Conservation (phyloP, 2,888 invertebrate species). For the Coremacera marginata region DNA sequence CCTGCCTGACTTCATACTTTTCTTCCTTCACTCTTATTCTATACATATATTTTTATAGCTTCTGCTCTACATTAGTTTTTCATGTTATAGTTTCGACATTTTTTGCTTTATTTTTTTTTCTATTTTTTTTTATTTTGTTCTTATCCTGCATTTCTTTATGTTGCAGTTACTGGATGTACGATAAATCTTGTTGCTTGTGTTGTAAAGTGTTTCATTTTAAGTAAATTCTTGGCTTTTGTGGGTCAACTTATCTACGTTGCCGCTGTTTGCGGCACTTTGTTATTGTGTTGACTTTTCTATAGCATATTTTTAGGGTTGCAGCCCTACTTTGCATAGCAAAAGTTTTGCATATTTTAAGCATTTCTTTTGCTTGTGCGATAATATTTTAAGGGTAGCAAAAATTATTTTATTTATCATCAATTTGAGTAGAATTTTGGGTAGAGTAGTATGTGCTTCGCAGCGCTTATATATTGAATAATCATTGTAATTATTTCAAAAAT, state of each 20-base stretch:
- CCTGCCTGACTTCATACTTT: too few relatives aligned
- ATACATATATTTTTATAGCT: too few relatives aligned
- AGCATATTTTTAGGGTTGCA: constrained; percentile 1
- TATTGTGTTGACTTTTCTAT: neutral
- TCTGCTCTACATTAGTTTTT: neutral
- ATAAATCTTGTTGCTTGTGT: neutral
- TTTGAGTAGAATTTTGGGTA: too few relatives aligned
- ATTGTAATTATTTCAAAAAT: too few relatives aligned
- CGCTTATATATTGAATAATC: too few relatives aligned
- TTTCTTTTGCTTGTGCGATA: neutral
- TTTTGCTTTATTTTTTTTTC: neutral
- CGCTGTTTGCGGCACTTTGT: neutral
- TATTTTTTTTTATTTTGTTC: neutral
- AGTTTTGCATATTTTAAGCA: neutral
- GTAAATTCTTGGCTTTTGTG: constrained; percentile 5
- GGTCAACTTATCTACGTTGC: neutral
- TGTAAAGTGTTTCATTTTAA: neutral
- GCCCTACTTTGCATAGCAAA: neutral
- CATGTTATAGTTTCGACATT: constrained; percentile 1
- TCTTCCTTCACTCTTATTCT: too few relatives aligned
- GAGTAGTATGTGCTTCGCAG: too few relatives aligned
- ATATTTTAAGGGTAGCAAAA: too few relatives aligned
- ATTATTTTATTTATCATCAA: too few relatives aligned
- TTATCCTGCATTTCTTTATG: neutral
- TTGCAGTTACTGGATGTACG: neutral